phyloP scores from a whole-genome alignment of 2,113 vertebrate genomes.

The Cinclus mexicanus region DNA sequence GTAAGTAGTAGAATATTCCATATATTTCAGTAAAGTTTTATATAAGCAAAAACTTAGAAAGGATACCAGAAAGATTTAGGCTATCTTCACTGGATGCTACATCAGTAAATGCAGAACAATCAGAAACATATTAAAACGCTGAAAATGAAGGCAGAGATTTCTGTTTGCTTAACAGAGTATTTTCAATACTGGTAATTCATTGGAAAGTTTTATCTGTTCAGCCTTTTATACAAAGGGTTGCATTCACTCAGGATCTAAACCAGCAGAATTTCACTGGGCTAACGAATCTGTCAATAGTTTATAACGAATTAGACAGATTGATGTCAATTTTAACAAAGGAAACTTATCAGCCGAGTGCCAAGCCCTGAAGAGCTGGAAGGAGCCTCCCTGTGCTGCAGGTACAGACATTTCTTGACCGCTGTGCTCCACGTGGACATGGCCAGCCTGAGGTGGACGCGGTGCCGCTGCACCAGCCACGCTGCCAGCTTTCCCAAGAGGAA shows the following conservation, averaged over 20 bases:
- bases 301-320: neutral
- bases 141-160: neutral
- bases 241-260: neutral
- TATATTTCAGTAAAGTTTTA: neutral
- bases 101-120: neutral
- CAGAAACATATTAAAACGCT: neutral
- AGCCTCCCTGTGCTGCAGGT: neutral
- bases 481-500: neutral
- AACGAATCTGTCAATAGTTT: neutral
- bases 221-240: neutral
- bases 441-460: neutral
- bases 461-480: neutral
- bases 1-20: neutral
- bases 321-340: neutral
- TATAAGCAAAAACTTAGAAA: neutral
- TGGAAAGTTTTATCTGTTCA: neutral
- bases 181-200: neutral
- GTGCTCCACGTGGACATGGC: rapidly evolving
- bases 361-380: neutral
- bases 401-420: neutral
- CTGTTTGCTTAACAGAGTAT: neutral
- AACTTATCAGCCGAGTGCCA: neutral
- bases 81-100: neutral
- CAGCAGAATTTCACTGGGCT: neutral
- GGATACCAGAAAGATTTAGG: neutral